Conservation (phyloP, 2,113 vertebrate species). For the Zootoca vivipara region DNA sequence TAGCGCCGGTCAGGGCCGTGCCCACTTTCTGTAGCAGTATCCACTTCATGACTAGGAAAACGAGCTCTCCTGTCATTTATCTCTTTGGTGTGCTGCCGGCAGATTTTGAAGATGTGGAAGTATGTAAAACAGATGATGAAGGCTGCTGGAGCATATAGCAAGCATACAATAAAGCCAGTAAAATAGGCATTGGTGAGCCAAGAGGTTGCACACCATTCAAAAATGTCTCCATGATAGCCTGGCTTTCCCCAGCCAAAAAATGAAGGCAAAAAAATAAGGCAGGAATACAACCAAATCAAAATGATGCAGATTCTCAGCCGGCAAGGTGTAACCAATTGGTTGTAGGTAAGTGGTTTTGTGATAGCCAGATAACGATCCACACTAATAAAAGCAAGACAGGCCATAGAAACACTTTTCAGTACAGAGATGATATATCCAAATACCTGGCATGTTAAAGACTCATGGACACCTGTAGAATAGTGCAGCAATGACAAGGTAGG, state of each 20-base stretch:
- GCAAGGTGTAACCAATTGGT: constrained; percentile 96
- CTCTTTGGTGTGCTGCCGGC: constrained; percentile 98
- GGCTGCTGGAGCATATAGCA: constrained; percentile 95
- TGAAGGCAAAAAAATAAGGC: constrained; percentile 92
- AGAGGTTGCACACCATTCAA: constrained; percentile 96
- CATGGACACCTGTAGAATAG: constrained; percentile 91
- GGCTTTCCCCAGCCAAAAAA: constrained; percentile 99
- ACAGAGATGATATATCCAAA: constrained; percentile 99
- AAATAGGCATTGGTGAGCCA: constrained; percentile 98
- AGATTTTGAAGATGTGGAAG: constrained; percentile 98
- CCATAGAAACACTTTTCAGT: constrained; percentile 98
- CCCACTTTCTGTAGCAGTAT: constrained; percentile 84
- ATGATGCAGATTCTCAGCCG: constrained; percentile 92
- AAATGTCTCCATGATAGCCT: constrained; percentile 98
- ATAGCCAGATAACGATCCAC: constrained; percentile 98
- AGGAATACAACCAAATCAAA: constrained; percentile 96
- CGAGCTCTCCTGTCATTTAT: constrained; percentile 93
- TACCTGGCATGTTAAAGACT: constrained; percentile 93
- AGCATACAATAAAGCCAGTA: constrained; percentile 95
- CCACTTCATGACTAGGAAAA: constrained; percentile 93
- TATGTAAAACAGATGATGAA: constrained; percentile 97
- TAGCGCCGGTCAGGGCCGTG: constrained; percentile 92
- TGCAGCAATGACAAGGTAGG: constrained; percentile 95
- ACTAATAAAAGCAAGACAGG: constrained; percentile 95
- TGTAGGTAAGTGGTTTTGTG: constrained; percentile 97